These are phyloP conservation scores for Zelostemma sp. DNA, from an alignment of 1,140 invertebrate species.

Conservation along the genomic window DNA sequence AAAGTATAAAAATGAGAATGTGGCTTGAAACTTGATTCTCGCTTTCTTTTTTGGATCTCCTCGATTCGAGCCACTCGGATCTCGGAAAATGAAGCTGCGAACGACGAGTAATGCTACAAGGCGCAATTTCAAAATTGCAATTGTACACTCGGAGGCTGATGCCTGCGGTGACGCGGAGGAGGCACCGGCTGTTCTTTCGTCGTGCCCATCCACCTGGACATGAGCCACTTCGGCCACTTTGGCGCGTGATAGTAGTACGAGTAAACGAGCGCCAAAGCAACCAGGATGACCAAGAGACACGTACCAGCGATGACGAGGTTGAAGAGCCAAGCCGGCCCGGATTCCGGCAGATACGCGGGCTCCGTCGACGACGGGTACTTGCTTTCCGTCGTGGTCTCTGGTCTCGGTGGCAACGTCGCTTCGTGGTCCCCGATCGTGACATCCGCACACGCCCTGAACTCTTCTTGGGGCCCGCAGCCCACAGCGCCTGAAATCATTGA, in stretches of 20 bases:
- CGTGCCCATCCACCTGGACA: conserved; percentile 53
- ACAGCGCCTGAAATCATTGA: conserved; percentile 74
- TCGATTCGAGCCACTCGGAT: no score
- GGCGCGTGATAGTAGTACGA: conserved; percentile 67
- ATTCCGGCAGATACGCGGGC: conserved; percentile 36
- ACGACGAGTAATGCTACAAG: background rate
- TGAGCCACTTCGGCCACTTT: conserved; percentile 68
- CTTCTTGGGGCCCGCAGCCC: conserved; percentile 88
- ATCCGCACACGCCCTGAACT: conserved; percentile 89
- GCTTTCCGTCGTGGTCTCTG: conserved; percentile 33
- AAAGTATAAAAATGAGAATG: conserved; percentile 24
- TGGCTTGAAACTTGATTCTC: conserved; percentile 6
- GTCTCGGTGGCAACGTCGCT: conserved; percentile 45
- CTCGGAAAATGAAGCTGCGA: background rate
- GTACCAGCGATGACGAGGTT: conserved; percentile 65
- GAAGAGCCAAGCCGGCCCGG: conserved; percentile 57
- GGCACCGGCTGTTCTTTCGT: conserved; percentile 64
- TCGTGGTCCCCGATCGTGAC: conserved; percentile 76
- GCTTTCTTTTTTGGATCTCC: background rate
- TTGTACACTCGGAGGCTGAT: conserved; percentile 47
- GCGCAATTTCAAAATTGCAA: conserved; percentile 50
- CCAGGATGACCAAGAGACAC: conserved; percentile 65
- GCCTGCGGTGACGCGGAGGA: conserved; percentile 69
- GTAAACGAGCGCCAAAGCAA: conserved; percentile 65
- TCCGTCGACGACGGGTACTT: conserved; percentile 43